Conservation (phyloP, 2,888 invertebrate species). For the Euzetes globulus region DNA sequence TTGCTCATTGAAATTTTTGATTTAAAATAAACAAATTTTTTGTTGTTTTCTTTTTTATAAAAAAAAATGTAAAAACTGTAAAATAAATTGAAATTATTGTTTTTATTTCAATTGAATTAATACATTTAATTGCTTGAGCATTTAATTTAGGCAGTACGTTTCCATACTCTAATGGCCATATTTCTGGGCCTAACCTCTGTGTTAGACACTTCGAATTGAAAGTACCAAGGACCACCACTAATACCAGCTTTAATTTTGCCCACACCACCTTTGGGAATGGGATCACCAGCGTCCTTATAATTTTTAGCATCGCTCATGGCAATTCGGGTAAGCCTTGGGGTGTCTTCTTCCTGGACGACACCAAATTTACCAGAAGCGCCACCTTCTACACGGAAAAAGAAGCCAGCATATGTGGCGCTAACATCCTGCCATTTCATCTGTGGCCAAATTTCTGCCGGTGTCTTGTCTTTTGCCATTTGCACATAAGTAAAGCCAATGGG, state of each 20-base stretch:
- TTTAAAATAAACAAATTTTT: constrained; percentile 55
- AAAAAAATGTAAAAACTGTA: too few species aligned
- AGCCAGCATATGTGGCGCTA: neutral
- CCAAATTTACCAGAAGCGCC: neutral
- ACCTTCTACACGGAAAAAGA: neutral
- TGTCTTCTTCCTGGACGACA: neutral
- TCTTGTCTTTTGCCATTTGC: neutral
- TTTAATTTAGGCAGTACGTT: neutral
- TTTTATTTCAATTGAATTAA: too few species aligned
- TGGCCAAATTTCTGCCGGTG: neutral
- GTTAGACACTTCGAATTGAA: neutral
- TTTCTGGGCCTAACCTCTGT: neutral
- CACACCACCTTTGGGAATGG: neutral
- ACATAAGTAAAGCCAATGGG: constrained; percentile 16
- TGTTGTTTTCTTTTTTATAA: too few species aligned
- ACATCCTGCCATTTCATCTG: neutral
- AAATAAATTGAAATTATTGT: too few species aligned
- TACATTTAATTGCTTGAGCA: too few species aligned
- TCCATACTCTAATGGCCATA: constrained; percentile 6
- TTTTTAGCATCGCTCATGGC: neutral
- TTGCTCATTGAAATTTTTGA: constrained; percentile 91
- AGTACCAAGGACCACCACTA: neutral
- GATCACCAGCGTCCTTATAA: neutral
- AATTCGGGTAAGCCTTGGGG: neutral
- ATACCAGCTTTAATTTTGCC: neutral